phyloP scores from a whole-genome alignment of 2,888 invertebrate species.

The Anticlea derivata region DNA sequence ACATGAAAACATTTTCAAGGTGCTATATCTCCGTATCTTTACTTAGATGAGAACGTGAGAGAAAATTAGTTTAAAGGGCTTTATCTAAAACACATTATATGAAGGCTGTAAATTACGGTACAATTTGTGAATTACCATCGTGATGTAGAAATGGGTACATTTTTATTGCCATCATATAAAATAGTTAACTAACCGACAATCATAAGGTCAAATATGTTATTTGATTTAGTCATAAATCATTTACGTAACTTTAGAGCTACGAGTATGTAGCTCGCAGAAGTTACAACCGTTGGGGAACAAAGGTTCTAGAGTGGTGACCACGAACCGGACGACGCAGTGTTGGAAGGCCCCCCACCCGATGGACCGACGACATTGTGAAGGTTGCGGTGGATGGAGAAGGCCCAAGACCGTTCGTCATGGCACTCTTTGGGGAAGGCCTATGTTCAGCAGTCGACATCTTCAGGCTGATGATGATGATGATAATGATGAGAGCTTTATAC shows the following conservation, averaged over 20 bases:
- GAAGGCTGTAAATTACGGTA: slow-evolving; percentile 1
- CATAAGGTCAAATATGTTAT: background rate
- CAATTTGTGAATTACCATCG: slow-evolving; percentile 9
- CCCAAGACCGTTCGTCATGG: no score
- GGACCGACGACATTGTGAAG: no score
- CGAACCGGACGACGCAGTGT: no score
- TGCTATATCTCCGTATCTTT: slow-evolving; percentile 1
- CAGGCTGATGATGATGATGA: no score
- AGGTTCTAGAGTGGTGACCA: no score
- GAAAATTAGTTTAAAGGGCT: background rate
- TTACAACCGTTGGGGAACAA: no score
- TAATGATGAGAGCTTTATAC: no score
- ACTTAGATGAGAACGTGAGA: slow-evolving; percentile 13
- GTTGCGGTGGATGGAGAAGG: no score
- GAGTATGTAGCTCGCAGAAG: background rate
- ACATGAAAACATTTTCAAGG: slow-evolving; percentile 7
- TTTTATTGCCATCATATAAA: slow-evolving; percentile 14
- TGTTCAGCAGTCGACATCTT: no score
- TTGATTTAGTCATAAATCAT: slow-evolving; percentile 1
- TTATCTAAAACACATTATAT: slow-evolving; percentile 9
- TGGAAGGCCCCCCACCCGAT: no score
- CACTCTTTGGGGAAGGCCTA: no score
- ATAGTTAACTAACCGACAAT: slow-evolving; percentile 5
- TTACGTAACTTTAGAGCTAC: background rate
- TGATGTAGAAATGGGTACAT: slow-evolving; percentile 5